phyloP scores from a whole-genome alignment of 2,888 invertebrate species.

The Anoplius nigerrimus region DNA sequence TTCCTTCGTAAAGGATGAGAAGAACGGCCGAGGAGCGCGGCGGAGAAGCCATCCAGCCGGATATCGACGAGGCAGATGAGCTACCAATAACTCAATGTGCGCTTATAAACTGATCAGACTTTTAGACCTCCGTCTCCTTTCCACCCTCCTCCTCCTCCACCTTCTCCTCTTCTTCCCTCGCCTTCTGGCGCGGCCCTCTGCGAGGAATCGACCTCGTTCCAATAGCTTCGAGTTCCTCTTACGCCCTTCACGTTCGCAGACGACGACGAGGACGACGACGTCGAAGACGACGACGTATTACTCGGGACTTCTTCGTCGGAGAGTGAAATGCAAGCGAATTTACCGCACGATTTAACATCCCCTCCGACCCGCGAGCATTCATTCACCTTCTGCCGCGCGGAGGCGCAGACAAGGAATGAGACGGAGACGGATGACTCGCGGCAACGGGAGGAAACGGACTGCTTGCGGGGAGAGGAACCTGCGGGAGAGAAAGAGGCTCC shows the following conservation, averaged over 20 bases:
- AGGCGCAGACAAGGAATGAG: conserved; percentile 28
- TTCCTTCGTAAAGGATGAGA: neutral
- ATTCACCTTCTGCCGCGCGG: conserved; percentile 51
- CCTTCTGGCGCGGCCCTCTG: conserved; percentile 44
- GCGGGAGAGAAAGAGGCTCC: conserved; percentile 39
- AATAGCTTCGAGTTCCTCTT: conserved; percentile 56
- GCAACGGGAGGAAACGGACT: conserved; percentile 28
- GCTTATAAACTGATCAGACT: conserved; percentile 72
- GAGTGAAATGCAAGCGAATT: conserved; percentile 70
- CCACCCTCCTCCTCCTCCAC: conserved; percentile 16
- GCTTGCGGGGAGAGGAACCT: no score
- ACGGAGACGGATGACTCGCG: conserved; percentile 25
- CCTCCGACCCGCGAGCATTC: conserved; percentile 59
- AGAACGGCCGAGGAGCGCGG: conserved; percentile 34
- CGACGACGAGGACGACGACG: conserved; percentile 27
- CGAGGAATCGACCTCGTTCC: conserved; percentile 56
- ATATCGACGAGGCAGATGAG: conserved; percentile 69
- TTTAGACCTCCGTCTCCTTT: conserved; percentile 39
- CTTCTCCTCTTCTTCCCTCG: conserved; percentile 16
- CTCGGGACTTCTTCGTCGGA: conserved; percentile 52
- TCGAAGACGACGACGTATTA: conserved; percentile 59
- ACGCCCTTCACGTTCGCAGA: conserved; percentile 47
- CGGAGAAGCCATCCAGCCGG: conserved; percentile 63
- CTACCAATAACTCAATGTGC: conserved; percentile 71
- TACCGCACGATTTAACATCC: conserved; percentile 70